Conservation (phyloP, 2,113 vertebrate species). For the Aplodontia rufa region DNA sequence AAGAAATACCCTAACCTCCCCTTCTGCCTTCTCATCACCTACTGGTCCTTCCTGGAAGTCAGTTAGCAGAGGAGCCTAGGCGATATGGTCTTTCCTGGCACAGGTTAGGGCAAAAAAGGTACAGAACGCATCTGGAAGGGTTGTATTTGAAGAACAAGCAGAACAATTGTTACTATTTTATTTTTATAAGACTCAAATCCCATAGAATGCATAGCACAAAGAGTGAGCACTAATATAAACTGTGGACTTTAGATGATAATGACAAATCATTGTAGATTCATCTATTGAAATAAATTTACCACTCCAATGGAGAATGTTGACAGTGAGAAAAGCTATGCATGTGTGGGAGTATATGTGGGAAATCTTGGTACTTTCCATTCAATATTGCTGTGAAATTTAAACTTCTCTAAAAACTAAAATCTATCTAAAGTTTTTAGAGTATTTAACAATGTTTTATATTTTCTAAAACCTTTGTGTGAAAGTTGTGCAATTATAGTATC, state of each 20-base stretch:
- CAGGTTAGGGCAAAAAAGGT: background rate
- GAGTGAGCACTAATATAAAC: background rate
- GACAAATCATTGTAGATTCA: background rate
- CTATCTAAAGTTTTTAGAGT: background rate
- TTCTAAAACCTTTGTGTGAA: conserved; percentile 6
- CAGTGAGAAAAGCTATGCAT: background rate
- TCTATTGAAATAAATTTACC: background rate
- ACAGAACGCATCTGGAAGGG: background rate
- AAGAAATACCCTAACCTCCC: background rate
- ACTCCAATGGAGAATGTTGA: background rate
- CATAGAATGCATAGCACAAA: background rate
- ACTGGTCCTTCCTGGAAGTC: background rate
- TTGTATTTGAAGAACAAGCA: background rate
- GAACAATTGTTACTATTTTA: background rate
- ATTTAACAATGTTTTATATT: background rate
- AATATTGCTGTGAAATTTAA: background rate
- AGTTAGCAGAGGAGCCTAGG: background rate
- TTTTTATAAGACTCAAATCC: background rate
- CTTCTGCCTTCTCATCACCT: background rate
- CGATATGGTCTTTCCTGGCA: background rate
- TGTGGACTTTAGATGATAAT: background rate
- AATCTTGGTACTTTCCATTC: background rate
- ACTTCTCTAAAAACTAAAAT: background rate
- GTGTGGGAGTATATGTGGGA: background rate
- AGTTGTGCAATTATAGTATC: background rate